Percentiles rank a stretch among this genome's conserved stretches.
Evolutionary conservation across 2,797 vertebrate genomes (phyloP).

Genomic region (Nannoperca obscura): DNA sequence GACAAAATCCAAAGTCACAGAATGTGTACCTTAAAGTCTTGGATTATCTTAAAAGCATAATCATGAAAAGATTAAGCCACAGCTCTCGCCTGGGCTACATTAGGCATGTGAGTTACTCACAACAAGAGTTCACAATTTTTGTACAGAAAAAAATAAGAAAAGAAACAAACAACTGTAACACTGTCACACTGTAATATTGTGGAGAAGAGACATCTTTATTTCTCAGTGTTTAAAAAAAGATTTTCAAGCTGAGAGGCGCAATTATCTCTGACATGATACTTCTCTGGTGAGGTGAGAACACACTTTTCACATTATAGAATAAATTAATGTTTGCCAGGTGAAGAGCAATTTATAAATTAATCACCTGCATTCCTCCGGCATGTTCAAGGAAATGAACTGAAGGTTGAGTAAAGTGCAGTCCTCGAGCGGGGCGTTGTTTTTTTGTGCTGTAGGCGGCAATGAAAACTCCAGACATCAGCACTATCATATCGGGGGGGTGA

Average conservation of each 20-base stretch:
- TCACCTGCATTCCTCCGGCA: not conserved
- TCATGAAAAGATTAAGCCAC: slow-evolving; percentile 33
- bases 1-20: slow-evolving; percentile 52
- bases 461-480: slow-evolving; percentile 75
- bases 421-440: slow-evolving; percentile 46
- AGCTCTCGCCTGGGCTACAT: not conserved
- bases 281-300: slow-evolving; percentile 39
- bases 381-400: slow-evolving; percentile 31
- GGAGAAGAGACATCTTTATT: not conserved
- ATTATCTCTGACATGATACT: slow-evolving; percentile 23
- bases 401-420: slow-evolving; percentile 71
- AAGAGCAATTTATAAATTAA: not conserved
- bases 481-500: slow-evolving; percentile 74
- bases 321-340: too few relatives aligned
- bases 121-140: not conserved
- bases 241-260: not conserved
- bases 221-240: not conserved
- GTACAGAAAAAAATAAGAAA: not conserved
- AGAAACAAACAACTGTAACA: not conserved
- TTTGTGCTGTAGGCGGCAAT: slow-evolving; percentile 37
- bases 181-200: not conserved
- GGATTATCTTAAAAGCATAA: slow-evolving; percentile 51
- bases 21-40: slow-evolving; percentile 25
- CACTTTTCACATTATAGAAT: not conserved
- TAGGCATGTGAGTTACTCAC: not conserved